Evolutionary conservation across 2,797 vertebrate genomes (phyloP).

Genomic region (Cynopterus sphinx): DNA sequence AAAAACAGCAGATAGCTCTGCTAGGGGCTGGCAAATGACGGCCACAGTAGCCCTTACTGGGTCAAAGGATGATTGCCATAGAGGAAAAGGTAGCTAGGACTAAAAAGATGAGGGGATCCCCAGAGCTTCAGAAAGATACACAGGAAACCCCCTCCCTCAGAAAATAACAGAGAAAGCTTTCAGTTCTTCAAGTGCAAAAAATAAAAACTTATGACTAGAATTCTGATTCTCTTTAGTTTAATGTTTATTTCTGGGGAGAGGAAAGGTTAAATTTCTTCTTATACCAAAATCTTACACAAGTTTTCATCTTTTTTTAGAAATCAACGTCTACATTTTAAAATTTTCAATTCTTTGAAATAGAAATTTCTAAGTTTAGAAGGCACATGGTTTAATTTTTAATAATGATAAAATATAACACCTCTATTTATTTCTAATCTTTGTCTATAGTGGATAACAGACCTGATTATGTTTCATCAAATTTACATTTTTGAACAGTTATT

Average conservation of each 20-base stretch:
- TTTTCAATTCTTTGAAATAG: constrained; percentile 55
- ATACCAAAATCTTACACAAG: neutral
- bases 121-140: constrained; percentile 70
- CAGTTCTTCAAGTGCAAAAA: constrained; percentile 77
- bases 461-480: neutral
- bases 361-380: constrained; percentile 29
- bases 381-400: constrained; percentile 29
- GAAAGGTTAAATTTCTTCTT: constrained; percentile 69
- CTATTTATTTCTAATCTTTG: neutral
- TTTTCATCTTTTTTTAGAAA: constrained; percentile 55
- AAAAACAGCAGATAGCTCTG: constrained; percentile 53
- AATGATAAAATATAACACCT: constrained; percentile 24
- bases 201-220: constrained; percentile 66
- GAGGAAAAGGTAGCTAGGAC: constrained; percentile 44
- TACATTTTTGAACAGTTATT: constrained; percentile 1
- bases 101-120: constrained; percentile 75
- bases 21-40: neutral
- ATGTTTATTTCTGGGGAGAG: constrained; percentile 71
- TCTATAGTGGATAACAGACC: neutral
- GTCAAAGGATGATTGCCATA: constrained; percentile 36
- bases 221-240: constrained; percentile 73
- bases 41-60: constrained; percentile 14
- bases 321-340: constrained; percentile 20
- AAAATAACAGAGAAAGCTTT: constrained; percentile 76
- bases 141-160: constrained; percentile 81